Percentiles rank a stretch among this genome's conserved stretches.
Conservation (phyloP, 2,888 invertebrate genomes). For the Agriotes lineatus region DNA sequence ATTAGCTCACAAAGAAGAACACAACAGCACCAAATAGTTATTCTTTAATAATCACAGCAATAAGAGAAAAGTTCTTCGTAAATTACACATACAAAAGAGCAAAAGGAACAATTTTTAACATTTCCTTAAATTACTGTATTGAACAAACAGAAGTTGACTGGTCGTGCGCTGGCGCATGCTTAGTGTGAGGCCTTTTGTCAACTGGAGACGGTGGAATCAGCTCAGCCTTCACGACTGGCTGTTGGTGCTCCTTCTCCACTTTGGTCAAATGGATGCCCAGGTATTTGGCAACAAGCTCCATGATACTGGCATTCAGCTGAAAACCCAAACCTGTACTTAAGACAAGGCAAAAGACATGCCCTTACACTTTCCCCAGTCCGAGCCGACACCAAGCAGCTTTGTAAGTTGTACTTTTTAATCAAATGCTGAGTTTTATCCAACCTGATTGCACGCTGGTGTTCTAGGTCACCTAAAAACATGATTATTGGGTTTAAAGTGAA, state of each 20-base stretch:
- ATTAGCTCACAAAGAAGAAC: too few relatives aligned
- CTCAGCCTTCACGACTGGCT: conserved; percentile 76
- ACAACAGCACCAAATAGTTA: too few relatives aligned
- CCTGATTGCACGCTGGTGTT: conserved; percentile 78
- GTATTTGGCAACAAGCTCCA: conserved; percentile 78
- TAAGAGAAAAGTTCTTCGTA: not conserved
- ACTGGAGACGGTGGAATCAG: conserved; percentile 61
- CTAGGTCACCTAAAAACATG: conserved; percentile 71
- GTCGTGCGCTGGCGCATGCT: not conserved
- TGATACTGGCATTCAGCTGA: conserved; percentile 76
- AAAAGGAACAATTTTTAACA: too few relatives aligned
- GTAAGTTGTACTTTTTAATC: conserved; percentile 73
- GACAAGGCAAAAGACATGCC: not conserved
- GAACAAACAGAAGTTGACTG: conserved; percentile 68
- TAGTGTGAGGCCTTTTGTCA: conserved; percentile 18
- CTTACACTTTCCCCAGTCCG: conserved; percentile 80
- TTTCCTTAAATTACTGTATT: conserved; percentile 66
- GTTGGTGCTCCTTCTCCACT: conserved; percentile 76
- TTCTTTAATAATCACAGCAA: too few relatives aligned
- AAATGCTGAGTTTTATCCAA: conserved; percentile 75
- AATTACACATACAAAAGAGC: not conserved
- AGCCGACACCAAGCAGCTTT: conserved; percentile 76
- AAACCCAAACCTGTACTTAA: not conserved
- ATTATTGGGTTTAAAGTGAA: too few relatives aligned
- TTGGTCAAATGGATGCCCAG: conserved; percentile 75